Percentiles rank a stretch among this genome's conserved stretches.
Evolutionary conservation across 2,888 invertebrate species (phyloP).

Genomic region (Eulithis prunata): DNA sequence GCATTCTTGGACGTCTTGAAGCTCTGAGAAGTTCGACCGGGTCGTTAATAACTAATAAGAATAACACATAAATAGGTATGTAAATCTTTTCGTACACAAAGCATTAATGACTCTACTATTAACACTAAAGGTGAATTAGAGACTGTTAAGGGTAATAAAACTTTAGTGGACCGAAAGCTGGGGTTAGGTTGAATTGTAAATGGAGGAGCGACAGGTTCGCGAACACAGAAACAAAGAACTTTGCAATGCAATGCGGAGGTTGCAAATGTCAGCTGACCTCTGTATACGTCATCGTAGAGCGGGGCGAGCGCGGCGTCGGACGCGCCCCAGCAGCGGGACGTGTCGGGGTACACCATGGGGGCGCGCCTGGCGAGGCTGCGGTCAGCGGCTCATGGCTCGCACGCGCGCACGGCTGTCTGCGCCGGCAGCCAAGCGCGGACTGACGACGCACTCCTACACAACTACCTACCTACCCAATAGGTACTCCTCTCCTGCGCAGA

Average conservation of each 20-base stretch:
- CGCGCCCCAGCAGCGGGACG: constrained; percentile 84
- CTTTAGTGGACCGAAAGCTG: constrained; percentile 22
- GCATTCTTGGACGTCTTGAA: constrained; percentile 43
- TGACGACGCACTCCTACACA: constrained; percentile 44
- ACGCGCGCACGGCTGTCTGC: constrained; percentile 70
- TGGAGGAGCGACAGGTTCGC: constrained; percentile 46
- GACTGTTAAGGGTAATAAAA: constrained; percentile 25
- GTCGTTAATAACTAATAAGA: constrained; percentile 45
- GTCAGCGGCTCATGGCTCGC: constrained; percentile 67
- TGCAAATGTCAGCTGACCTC: constrained; percentile 83
- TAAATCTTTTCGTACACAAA: constrained; percentile 41
- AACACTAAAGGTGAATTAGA: constrained; percentile 35
- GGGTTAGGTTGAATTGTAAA: constrained; percentile 39
- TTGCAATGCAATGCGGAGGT: constrained; percentile 50
- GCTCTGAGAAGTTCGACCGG: constrained; percentile 41
- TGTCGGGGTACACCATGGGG: constrained; percentile 86
- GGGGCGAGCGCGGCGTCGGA: constrained; percentile 86
- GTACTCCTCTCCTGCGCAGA: constrained; percentile 28
- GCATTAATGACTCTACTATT: constrained; percentile 39
- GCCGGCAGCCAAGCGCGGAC: constrained; percentile 77
- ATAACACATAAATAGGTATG: constrained; percentile 43
- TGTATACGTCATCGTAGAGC: constrained; percentile 87
- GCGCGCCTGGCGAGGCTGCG: constrained; percentile 52
- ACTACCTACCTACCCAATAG: not conserved
- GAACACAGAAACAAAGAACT: constrained; percentile 60